Percentiles rank a stretch among this genome's conserved stretches.
phyloP scores from a whole-genome alignment of 1,140 invertebrate species.

The Hyposmocoma kahamanoa region DNA sequence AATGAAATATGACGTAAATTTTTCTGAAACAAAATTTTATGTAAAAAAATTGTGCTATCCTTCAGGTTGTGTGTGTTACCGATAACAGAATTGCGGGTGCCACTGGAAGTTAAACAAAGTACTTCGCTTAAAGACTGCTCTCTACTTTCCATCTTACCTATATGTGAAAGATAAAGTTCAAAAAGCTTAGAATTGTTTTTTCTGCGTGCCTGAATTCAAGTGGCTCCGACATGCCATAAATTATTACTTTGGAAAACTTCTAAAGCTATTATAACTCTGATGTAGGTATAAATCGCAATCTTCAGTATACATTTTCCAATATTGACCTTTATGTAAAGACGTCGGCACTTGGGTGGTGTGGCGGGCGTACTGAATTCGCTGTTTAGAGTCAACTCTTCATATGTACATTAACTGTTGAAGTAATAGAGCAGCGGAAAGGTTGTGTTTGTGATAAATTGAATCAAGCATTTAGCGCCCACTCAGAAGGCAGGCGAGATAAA shows the following conservation, averaged over 20 bases:
- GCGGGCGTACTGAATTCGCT: too few species aligned
- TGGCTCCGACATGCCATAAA: slow-evolving; percentile 29
- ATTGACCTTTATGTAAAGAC: too few species aligned
- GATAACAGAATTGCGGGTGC: background rate
- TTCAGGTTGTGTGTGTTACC: background rate
- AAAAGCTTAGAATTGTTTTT: slow-evolving; percentile 37
- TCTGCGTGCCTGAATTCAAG: slow-evolving; percentile 34
- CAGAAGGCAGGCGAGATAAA: slow-evolving; percentile 26
- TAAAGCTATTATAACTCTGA: slow-evolving; percentile 40
- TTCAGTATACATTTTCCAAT: slow-evolving; percentile 15
- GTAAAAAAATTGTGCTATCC: background rate
- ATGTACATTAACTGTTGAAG: too few species aligned
- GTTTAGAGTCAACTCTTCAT: too few species aligned
- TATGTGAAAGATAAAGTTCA: slow-evolving; percentile 32
- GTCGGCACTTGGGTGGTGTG: too few species aligned
- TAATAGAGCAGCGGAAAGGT: too few species aligned
- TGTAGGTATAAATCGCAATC: slow-evolving; percentile 25
- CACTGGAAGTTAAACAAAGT: slow-evolving; percentile 9
- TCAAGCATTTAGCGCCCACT: slow-evolving; percentile 17
- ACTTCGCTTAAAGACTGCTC: slow-evolving; percentile 13
- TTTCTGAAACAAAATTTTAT: slow-evolving; percentile 23
- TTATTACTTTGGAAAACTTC: slow-evolving; percentile 40
- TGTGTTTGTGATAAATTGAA: background rate
- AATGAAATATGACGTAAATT: slow-evolving; percentile 45
- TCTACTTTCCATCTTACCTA: slow-evolving; percentile 16